Percentiles rank a stretch among this genome's conserved stretches.
phyloP scores from a whole-genome alignment of 1,140 invertebrate species.

The Bombus sibiricus region DNA sequence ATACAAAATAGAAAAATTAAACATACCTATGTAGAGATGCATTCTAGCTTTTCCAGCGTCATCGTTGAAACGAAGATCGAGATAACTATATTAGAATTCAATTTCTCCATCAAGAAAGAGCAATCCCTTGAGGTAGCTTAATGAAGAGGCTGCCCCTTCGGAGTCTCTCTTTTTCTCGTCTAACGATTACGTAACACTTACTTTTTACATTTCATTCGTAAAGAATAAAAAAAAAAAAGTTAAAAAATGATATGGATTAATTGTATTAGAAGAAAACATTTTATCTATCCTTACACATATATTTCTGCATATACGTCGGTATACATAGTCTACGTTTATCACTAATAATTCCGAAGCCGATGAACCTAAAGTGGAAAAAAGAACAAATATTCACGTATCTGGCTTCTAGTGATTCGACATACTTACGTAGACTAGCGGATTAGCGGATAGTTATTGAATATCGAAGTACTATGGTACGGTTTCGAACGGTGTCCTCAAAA shows the following conservation, averaged over 20 bases:
- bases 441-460: background rate
- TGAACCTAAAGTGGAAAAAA: background rate
- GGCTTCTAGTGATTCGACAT: slow-evolving; percentile 13
- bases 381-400: background rate
- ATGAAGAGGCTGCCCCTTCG: slow-evolving; percentile 35
- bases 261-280: no score
- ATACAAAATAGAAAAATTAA: background rate
- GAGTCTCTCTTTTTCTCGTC: background rate
- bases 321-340: background rate
- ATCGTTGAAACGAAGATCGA: slow-evolving; percentile 10
- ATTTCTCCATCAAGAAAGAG: slow-evolving; percentile 72
- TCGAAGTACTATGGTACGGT: background rate
- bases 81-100: slow-evolving; percentile 73
- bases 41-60: background rate
- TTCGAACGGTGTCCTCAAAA: background rate
- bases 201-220: no score
- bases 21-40: background rate
- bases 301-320: no score
- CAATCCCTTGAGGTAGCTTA: slow-evolving; percentile 56
- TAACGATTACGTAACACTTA: background rate
- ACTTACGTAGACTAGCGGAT: background rate
- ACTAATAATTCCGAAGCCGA: background rate
- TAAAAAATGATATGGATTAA: no score
- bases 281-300: no score
- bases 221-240: no score